Evolutionary conservation across 2,888 invertebrate species (phyloP).

Genomic region (Netelia fuscicornis): DNA sequence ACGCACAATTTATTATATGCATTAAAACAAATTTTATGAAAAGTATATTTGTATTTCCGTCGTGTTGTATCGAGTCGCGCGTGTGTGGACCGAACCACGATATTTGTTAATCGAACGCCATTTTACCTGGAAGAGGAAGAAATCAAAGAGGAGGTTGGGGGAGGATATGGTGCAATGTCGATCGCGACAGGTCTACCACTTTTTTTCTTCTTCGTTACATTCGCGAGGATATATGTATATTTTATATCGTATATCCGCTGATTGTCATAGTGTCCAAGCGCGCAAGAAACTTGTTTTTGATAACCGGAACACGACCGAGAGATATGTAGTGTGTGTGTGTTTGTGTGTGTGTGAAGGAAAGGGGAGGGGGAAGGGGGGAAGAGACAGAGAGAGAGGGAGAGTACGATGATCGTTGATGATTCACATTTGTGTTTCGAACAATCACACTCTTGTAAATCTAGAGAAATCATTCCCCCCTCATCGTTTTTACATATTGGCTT

Average conservation of each 20-base stretch:
- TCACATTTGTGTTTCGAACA: constrained; percentile 38
- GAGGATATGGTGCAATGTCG: background rate
- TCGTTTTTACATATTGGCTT: background rate
- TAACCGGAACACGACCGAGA: constrained; percentile 8
- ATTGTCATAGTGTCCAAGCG: constrained; percentile 20
- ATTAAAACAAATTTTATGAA: background rate
- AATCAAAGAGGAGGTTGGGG: constrained; percentile 5
- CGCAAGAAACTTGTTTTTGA: constrained; percentile 6
- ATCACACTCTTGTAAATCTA: constrained; percentile 2
- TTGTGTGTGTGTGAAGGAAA: too few relatives aligned
- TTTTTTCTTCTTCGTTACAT: background rate
- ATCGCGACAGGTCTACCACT: constrained; percentile 23
- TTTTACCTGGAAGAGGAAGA: constrained; percentile 13
- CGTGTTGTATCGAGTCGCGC: background rate
- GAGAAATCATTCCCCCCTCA: background rate
- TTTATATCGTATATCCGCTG: background rate
- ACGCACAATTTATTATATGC: background rate
- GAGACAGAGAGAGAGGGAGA: background rate
- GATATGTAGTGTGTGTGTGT: background rate
- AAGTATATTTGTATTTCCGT: constrained; percentile 5
- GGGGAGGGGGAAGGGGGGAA: too few relatives aligned
- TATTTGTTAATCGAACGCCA: background rate
- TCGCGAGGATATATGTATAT: background rate
- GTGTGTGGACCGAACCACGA: background rate
- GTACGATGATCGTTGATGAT: constrained; percentile 45